These are phyloP conservation scores for Caprella mutica DNA, from an alignment of 2,888 invertebrate species.

Conservation along the genomic window DNA sequence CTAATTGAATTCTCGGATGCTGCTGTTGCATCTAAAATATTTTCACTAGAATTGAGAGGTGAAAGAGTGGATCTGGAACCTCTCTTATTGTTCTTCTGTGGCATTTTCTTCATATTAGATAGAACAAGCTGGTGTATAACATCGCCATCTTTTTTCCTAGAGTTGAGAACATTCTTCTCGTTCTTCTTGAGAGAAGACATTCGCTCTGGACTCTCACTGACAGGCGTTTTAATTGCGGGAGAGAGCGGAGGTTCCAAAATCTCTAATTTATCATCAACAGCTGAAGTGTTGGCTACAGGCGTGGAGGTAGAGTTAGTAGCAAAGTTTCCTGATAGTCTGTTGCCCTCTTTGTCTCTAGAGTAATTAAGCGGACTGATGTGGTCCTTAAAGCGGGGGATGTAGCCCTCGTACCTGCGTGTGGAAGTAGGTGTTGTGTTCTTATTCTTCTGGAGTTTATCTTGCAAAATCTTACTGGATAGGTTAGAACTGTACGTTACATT, in stretches of 20 bases:
- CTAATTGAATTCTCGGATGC: background rate
- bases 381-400: conserved; percentile 29
- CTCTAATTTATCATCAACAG: background rate
- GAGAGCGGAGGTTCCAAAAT: background rate
- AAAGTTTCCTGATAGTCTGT: too few species aligned
- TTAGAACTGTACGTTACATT: background rate
- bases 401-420: conserved; percentile 24
- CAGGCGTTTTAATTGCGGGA: background rate
- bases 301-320: background rate
- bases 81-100: conserved; percentile 23
- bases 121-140: conserved; percentile 28
- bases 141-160: conserved; percentile 27
- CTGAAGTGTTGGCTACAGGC: background rate
- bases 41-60: conserved; percentile 3
- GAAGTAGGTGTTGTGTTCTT: background rate
- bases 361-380: conserved; percentile 24
- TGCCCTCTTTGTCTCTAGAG: too few species aligned
- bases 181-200: conserved; percentile 1
- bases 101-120: conserved; percentile 18
- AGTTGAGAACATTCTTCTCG: conserved; percentile 1
- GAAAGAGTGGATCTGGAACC: conserved; percentile 16
- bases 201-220: too few species aligned
- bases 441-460: conserved; percentile 1
- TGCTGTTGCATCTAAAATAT: conserved; percentile 1
- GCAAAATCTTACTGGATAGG: background rate